Conservation (phyloP, 1,140 invertebrate species). For the Dendrolimus punctatus region DNA sequence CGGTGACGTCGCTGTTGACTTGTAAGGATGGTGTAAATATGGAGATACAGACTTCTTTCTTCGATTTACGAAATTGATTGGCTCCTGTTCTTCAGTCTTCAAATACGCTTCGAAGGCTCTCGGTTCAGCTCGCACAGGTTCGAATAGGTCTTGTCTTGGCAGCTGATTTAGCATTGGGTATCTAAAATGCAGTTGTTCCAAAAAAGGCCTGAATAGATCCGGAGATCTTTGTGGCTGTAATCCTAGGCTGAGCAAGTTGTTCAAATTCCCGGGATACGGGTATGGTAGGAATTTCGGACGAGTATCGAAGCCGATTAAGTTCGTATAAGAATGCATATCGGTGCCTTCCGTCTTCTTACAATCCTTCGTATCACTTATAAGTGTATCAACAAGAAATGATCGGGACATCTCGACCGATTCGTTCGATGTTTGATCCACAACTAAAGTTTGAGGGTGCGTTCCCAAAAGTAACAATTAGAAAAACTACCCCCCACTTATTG, state of each 20-base stretch:
- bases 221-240: conserved; percentile 73
- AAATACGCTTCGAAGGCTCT: conserved; percentile 32
- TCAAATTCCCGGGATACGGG: conserved; percentile 74
- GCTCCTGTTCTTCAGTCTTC: conserved; percentile 46
- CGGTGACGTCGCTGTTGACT: conserved; percentile 46
- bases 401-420: conserved; percentile 75
- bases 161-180: conserved; percentile 52
- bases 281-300: conserved; percentile 73
- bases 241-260: conserved; percentile 75
- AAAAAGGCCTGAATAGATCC: conserved; percentile 60
- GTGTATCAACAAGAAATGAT: conserved; percentile 82
- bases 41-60: conserved; percentile 61
- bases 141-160: conserved; percentile 45
- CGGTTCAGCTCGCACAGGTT: conserved; percentile 25
- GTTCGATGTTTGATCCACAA: conserved; percentile 31
- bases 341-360: conserved; percentile 54
- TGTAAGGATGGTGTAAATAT: conserved; percentile 58
- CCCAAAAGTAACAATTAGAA: conserved; percentile 66
- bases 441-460: conserved; percentile 44
- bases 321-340: conserved; percentile 51
- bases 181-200: conserved; percentile 57
- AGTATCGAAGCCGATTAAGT: conserved; percentile 46
- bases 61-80: conserved; percentile 41
- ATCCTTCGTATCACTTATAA: conserved; percentile 77
- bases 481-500: conserved; percentile 66